Percentiles rank a stretch among this genome's conserved stretches.
Conservation (phyloP, 2,113 vertebrate genomes). For the Psittacus erithacus region DNA sequence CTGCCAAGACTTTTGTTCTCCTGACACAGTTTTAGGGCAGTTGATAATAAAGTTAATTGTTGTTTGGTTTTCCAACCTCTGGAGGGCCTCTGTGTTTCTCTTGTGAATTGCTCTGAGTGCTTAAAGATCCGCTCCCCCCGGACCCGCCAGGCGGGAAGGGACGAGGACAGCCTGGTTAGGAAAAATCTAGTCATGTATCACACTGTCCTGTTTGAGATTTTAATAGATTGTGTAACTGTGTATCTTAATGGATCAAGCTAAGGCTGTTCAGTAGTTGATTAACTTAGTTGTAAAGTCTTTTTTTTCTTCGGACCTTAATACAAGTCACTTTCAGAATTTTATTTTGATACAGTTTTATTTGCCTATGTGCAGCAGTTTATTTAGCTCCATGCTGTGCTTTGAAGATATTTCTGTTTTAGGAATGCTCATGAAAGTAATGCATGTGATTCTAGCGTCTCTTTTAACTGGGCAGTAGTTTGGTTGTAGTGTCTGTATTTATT, state of each 20-base stretch:
- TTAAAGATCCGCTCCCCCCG: neutral
- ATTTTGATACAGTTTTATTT: neutral
- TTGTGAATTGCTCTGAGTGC: neutral
- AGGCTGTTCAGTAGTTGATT: neutral
- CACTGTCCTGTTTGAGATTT: neutral
- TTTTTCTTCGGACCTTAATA: neutral
- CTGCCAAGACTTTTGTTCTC: neutral
- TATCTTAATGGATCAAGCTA: neutral
- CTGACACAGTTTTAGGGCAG: neutral
- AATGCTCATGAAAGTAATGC: neutral
- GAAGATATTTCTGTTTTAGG: neutral
- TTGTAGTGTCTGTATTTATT: neutral
- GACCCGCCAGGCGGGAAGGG: neutral
- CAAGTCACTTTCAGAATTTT: neutral
- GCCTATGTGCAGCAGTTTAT: neutral
- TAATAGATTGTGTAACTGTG: neutral
- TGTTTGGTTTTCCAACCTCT: neutral
- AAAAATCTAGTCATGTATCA: neutral
- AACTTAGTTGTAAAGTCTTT: neutral
- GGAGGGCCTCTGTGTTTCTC: neutral
- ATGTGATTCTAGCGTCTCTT: neutral
- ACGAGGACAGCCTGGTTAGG: neutral
- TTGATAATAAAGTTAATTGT: neutral
- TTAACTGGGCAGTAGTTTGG: neutral
- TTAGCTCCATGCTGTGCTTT: neutral